Conservation (phyloP, 2,113 vertebrate genomes). For the Eidolon helvum region DNA sequence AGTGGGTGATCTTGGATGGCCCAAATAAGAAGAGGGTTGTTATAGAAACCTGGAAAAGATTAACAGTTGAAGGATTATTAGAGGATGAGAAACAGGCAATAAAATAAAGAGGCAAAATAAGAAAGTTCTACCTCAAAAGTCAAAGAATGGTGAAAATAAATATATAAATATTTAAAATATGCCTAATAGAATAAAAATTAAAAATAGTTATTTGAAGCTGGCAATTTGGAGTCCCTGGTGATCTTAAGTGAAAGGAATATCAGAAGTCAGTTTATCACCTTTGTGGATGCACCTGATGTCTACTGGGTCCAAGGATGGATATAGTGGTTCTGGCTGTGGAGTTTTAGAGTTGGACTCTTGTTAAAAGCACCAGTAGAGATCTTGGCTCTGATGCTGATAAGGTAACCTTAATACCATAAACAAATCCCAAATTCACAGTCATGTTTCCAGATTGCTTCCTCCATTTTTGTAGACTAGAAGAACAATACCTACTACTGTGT, state of each 20-base stretch:
- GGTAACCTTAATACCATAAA: neutral
- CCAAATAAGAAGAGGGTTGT: neutral
- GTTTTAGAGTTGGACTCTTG: neutral
- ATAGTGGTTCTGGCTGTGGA: neutral
- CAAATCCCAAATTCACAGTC: neutral
- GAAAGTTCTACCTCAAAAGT: neutral
- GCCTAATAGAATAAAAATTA: neutral
- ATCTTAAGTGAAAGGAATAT: neutral
- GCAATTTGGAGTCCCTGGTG: neutral
- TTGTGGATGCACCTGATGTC: neutral
- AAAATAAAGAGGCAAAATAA: neutral
- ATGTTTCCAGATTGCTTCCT: neutral
- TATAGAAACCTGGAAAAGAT: neutral
- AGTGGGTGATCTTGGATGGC: neutral
- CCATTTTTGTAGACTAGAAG: neutral
- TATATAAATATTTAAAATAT: neutral
- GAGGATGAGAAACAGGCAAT: neutral
- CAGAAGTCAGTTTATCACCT: neutral
- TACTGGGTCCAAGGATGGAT: neutral
- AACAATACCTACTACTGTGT: neutral
- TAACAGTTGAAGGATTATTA: neutral
- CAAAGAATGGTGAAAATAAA: neutral
- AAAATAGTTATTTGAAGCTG: neutral
- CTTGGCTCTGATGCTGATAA: neutral
- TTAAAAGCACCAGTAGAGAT: neutral